Evolutionary conservation across 2,888 invertebrate genomes (phyloP).

Genomic region (Horisme vitalbata): DNA sequence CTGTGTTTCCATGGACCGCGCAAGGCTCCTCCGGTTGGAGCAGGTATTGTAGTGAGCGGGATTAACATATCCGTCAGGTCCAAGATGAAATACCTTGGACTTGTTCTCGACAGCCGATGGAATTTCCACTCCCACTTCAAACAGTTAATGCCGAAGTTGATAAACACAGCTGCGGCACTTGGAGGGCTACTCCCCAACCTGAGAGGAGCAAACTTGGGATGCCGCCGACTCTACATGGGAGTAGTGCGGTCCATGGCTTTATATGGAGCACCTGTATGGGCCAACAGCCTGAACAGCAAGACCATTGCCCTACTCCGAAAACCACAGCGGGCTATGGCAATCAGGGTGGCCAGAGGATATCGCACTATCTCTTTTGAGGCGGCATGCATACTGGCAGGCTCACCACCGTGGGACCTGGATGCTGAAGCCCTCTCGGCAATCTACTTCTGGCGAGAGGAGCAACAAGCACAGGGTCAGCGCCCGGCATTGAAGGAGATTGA

Average conservation of each 20-base stretch:
- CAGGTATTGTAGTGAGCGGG: no score
- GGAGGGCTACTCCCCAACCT: background rate
- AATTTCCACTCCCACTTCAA: constrained; percentile 9
- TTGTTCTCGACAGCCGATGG: constrained; percentile 14
- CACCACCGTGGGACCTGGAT: constrained; percentile 16
- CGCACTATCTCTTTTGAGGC: constrained; percentile 16
- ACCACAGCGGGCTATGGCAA: constrained; percentile 3
- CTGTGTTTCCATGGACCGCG: no score
- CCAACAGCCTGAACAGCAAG: background rate
- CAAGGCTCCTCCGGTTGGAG: no score
- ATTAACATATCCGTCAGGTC: constrained; percentile 1
- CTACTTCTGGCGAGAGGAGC: constrained; percentile 8
- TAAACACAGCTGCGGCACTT: background rate
- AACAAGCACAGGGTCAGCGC: background rate
- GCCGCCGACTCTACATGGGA: background rate
- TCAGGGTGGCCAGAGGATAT: constrained; percentile 12
- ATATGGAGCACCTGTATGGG: background rate
- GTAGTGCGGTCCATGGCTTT: no score
- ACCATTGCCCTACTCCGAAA: background rate
- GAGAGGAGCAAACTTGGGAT: background rate
- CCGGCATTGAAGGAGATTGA: background rate
- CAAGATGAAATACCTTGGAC: constrained; percentile 13
- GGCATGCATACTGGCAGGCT: constrained; percentile 8
- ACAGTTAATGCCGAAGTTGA: background rate
- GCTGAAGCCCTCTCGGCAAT: background rate